Percentiles rank a stretch among this genome's conserved stretches.
These are phyloP conservation scores for Oppia nitens DNA, from an alignment of 1,140 invertebrate species.

Conservation along the genomic window DNA sequence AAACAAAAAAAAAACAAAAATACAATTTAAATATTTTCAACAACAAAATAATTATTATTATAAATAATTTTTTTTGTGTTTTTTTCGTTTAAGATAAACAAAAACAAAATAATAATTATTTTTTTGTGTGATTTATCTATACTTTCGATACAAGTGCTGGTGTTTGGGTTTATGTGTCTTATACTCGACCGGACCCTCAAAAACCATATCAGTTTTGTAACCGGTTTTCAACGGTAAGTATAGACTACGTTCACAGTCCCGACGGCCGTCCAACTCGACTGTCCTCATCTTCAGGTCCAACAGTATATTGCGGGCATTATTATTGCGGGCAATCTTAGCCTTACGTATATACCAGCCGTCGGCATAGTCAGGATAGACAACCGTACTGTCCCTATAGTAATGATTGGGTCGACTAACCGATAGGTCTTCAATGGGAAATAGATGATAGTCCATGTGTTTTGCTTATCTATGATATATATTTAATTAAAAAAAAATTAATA, in stretches of 20 bases:
- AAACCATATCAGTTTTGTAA: not conserved
- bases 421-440: too few species aligned
- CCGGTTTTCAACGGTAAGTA: not conserved
- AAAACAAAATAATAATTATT: too few species aligned
- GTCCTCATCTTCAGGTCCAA: not conserved
- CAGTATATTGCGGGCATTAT: not conserved
- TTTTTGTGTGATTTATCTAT: too few species aligned
- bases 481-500: too few species aligned
- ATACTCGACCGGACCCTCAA: not conserved
- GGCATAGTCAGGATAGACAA: conserved; percentile 5
- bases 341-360: conserved; percentile 9
- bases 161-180: not conserved
- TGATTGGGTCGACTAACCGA: too few species aligned
- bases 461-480: too few species aligned
- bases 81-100: too few species aligned
- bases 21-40: too few species aligned
- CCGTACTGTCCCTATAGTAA: not conserved
- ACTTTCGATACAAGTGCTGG: not conserved
- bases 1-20: too few species aligned
- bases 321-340: not conserved
- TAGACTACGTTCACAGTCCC: not conserved
- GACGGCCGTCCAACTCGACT: not conserved
- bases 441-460: too few species aligned
- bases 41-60: too few species aligned
- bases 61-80: too few species aligned